A percentile compares a stretch with the other conserved stretches of the same genome.
phyloP scores from a whole-genome alignment of 2,113 vertebrate genomes.

The Capricornis sumatraensis region DNA sequence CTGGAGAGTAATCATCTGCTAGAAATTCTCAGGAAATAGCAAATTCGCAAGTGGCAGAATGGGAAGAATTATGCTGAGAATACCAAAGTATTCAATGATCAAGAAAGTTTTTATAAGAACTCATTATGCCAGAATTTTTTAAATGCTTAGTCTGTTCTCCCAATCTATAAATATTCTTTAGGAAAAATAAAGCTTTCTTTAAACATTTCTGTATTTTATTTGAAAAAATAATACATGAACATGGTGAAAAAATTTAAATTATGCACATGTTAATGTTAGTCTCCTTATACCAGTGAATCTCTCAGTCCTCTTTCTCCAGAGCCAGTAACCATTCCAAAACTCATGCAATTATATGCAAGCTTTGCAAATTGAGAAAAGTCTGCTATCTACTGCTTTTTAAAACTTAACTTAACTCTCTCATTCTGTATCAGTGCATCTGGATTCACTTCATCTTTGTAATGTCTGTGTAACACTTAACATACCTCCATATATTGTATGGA shows the following conservation, averaged over 20 bases:
- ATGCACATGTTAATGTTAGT: background rate
- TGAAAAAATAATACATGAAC: background rate
- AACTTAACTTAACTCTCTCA: background rate
- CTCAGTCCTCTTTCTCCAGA: background rate
- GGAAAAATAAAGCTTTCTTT: background rate
- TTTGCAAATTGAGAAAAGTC: background rate
- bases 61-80: slow-evolving; percentile 5
- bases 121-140: background rate
- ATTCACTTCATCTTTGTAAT: background rate
- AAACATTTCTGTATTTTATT: background rate
- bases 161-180: background rate
- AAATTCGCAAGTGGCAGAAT: slow-evolving; percentile 5
- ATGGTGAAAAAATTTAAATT: background rate
- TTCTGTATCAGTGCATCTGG: background rate
- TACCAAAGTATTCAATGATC: background rate
- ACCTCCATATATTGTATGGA: background rate
- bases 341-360: background rate
- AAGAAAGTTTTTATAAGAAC: slow-evolving; percentile 14
- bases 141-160: background rate
- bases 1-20: background rate
- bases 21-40: background rate
- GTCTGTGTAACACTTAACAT: background rate
- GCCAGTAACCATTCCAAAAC: background rate
- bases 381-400: background rate
- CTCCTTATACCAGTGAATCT: background rate